phyloP scores from a whole-genome alignment of 2,888 invertebrate species.

The Microplitis deprimator region DNA sequence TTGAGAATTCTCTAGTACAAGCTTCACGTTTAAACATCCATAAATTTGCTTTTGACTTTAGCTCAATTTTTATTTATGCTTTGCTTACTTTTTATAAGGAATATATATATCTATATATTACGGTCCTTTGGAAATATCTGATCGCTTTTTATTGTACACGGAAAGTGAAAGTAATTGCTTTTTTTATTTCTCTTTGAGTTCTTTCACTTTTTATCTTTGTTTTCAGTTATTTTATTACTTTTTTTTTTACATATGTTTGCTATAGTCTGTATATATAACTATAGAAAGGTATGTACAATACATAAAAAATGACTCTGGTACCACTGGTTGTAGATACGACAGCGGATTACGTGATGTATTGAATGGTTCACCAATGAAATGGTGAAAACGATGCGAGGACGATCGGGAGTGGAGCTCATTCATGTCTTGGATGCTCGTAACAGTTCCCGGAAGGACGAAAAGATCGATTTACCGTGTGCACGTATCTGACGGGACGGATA shows the following conservation, averaged over 20 bases:
- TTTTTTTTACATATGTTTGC: not conserved
- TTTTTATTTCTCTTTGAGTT: not conserved
- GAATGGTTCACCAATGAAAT: constrained; percentile 4
- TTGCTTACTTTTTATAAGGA: not conserved
- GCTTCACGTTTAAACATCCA: constrained; percentile 7
- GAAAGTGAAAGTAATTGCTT: constrained; percentile 22
- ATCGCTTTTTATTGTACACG: not conserved
- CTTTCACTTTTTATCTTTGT: constrained; percentile 9
- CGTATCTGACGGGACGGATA: not conserved
- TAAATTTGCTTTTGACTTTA: constrained; percentile 23
- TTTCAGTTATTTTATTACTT: not conserved
- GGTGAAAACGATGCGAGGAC: not conserved
- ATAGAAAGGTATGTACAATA: not conserved
- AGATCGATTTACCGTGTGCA: constrained; percentile 11
- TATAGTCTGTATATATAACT: not conserved
- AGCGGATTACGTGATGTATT: not conserved
- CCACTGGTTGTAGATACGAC: not conserved
- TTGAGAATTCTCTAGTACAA: constrained; percentile 22
- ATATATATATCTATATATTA: not conserved
- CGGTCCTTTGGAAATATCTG: not conserved
- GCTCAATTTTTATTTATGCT: constrained; percentile 9
- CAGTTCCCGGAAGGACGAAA: not conserved
- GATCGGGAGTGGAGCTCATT: not conserved
- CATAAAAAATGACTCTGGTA: not conserved
- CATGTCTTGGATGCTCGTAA: constrained; percentile 7